A percentile compares a stretch with the other conserved stretches of the same genome.
These are phyloP conservation scores for Zele albiditarsus DNA, from an alignment of 2,888 invertebrate genomes.

Conservation along the genomic window DNA sequence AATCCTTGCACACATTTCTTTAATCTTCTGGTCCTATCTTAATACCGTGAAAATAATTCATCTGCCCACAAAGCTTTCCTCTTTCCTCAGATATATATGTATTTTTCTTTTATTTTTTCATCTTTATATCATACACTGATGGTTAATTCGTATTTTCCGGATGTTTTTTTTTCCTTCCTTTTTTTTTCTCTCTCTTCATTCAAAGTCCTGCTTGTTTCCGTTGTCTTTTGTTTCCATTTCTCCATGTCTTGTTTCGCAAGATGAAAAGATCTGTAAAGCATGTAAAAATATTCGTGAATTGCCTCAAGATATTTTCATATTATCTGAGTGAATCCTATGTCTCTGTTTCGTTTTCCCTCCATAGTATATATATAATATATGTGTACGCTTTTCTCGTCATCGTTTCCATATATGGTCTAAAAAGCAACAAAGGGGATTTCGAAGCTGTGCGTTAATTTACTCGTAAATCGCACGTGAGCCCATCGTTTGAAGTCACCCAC, in stretches of 20 bases:
- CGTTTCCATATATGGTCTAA: neutral
- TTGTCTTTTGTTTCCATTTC: neutral
- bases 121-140: neutral
- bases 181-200: neutral
- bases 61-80: conserved; percentile 28
- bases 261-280: neutral
- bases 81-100: conserved; percentile 1
- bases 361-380: neutral
- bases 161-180: neutral
- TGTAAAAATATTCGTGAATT: conserved; percentile 3
- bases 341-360: neutral
- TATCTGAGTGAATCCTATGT: neutral
- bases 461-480: conserved; percentile 32
- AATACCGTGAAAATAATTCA: conserved; percentile 42
- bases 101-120: conserved; percentile 29
- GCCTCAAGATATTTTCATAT: neutral
- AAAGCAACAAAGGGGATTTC: conserved; percentile 29
- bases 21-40: conserved; percentile 28
- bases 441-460: conserved; percentile 38
- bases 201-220: neutral
- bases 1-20: conserved; percentile 20
- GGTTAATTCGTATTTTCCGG: neutral
- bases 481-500: conserved; percentile 14
- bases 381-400: neutral
- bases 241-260: neutral